Percentiles rank a stretch among this genome's conserved stretches.
Conservation (phyloP, 2,888 invertebrate genomes). For the Andrena chrysosceles region DNA sequence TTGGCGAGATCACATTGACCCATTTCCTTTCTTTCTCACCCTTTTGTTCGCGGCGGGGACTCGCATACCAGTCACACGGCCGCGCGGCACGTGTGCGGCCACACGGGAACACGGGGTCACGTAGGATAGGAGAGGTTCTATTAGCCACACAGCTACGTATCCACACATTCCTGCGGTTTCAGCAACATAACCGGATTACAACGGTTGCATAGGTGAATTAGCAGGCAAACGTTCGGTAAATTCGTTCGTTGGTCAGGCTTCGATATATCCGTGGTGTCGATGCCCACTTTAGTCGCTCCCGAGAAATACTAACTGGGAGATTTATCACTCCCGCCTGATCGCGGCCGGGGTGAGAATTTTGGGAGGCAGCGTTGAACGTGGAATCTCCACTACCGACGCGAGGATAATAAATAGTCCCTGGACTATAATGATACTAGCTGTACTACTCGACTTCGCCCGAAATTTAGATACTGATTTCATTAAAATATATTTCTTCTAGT, state of each 20-base stretch:
- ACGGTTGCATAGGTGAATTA: slow-evolving; percentile 71
- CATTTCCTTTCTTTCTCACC: slow-evolving; percentile 51
- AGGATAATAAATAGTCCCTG: too few relatives aligned
- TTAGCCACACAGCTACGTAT: slow-evolving; percentile 67
- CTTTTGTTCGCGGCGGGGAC: slow-evolving; percentile 45
- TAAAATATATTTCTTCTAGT: too few relatives aligned
- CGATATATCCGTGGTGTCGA: slow-evolving; percentile 46
- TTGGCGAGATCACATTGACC: slow-evolving; percentile 55
- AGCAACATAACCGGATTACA: slow-evolving; percentile 71
- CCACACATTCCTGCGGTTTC: slow-evolving; percentile 71
- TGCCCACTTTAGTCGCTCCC: slow-evolving; percentile 41
- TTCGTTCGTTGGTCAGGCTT: slow-evolving; percentile 60
- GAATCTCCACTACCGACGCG: too few relatives aligned
- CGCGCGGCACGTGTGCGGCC: not conserved
- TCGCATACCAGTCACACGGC: slow-evolving; percentile 23
- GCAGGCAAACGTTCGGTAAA: slow-evolving; percentile 71
- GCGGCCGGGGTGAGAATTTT: too few relatives aligned
- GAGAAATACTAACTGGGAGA: not conserved
- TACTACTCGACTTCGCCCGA: too few relatives aligned
- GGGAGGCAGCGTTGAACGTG: too few relatives aligned
- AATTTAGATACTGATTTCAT: too few relatives aligned
- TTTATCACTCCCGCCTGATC: not conserved
- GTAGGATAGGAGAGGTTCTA: slow-evolving; percentile 52
- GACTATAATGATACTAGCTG: too few relatives aligned
- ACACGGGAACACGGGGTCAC: slow-evolving; percentile 22